Conservation (phyloP, 1,140 invertebrate genomes). For the Formica selysi region DNA sequence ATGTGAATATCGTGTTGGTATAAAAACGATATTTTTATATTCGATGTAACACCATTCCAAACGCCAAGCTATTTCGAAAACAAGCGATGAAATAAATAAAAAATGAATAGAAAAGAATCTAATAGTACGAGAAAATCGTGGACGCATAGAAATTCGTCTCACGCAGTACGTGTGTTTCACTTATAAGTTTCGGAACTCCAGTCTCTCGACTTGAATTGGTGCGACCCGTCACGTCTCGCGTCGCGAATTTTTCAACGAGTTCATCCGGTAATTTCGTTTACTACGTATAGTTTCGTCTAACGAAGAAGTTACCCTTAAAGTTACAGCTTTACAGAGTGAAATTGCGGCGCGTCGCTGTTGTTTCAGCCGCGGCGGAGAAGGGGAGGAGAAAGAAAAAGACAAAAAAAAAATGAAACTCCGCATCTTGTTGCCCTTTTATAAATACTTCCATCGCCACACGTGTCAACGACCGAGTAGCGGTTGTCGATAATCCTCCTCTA, state of each 20-base stretch:
- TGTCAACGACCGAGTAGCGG: conserved; percentile 54
- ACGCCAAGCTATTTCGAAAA: background rate
- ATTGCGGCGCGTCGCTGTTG: conserved; percentile 46
- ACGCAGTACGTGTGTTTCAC: background rate
- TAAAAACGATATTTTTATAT: background rate
- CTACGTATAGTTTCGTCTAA: conserved; percentile 38
- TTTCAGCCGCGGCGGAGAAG: background rate
- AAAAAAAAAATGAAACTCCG: background rate
- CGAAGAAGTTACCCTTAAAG: conserved; percentile 50
- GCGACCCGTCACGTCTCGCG: conserved; percentile 36
- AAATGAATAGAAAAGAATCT: background rate
- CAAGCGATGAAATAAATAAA: background rate
- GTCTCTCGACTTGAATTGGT: conserved; percentile 22
- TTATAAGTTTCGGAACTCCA: conserved; percentile 19
- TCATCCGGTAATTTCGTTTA: conserved; percentile 59
- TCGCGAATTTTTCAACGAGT: conserved; percentile 46
- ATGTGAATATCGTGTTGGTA: background rate
- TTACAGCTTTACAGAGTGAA: conserved; percentile 46
- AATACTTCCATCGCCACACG: conserved; percentile 47
- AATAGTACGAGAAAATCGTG: background rate
- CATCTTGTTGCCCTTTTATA: conserved; percentile 27
- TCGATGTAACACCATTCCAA: no score
- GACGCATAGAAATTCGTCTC: background rate
- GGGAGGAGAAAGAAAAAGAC: background rate
- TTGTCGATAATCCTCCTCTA: conserved; percentile 64